These are phyloP conservation scores for Lithophane semibrunnea DNA, from an alignment of 2,888 invertebrate genomes.

Conservation along the genomic window DNA sequence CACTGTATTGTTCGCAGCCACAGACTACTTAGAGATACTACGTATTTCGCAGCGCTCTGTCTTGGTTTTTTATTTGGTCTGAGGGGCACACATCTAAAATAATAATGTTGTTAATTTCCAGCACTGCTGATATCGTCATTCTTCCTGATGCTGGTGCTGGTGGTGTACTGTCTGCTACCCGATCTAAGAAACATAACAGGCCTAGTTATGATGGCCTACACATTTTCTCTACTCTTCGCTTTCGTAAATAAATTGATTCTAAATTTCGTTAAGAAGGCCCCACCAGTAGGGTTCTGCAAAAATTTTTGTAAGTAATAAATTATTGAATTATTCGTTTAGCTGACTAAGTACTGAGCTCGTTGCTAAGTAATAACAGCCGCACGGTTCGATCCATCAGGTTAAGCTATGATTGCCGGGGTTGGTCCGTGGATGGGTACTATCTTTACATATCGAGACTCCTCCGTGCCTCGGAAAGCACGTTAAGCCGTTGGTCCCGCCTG, in stretches of 20 bases:
- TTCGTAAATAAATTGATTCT: background rate
- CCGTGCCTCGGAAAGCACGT: too few species aligned
- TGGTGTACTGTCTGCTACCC: constrained; percentile 71
- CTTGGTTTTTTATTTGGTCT: too few species aligned
- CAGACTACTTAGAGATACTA: too few species aligned
- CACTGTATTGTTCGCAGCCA: too few species aligned
- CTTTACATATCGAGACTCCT: too few species aligned
- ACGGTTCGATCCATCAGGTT: too few species aligned
- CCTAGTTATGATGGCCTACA: constrained; percentile 45
- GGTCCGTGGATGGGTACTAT: too few species aligned
- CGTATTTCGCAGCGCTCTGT: too few species aligned
- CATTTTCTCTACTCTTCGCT: constrained; percentile 10
- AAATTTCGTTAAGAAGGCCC: rapidly evolving
- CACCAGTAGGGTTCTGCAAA: background rate
- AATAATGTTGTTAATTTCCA: constrained; percentile 53
- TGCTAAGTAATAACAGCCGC: too few species aligned
- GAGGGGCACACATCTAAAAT: background rate
- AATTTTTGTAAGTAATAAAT: constrained; percentile 25
- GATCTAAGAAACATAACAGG: constrained; percentile 63
- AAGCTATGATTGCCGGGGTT: too few species aligned
- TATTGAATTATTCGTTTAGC: background rate
- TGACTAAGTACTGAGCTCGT: background rate
- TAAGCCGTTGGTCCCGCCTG: too few species aligned
- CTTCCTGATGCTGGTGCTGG: constrained; percentile 71
- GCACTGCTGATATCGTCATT: constrained; percentile 70